Conservation (phyloP, 2,113 vertebrate species). For the Charadrius vociferus region DNA sequence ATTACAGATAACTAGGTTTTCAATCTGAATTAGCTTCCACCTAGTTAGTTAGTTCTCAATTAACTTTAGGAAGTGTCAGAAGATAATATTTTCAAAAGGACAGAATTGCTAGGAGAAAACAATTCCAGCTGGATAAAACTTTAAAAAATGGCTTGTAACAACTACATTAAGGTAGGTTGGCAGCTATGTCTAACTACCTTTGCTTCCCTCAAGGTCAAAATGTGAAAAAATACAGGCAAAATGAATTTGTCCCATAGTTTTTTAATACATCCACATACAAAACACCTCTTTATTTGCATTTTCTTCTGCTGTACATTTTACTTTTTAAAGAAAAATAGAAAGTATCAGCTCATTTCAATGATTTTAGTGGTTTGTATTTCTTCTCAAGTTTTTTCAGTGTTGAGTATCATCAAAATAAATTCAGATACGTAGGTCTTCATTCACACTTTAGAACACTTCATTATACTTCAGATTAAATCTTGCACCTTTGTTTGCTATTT, state of each 20-base stretch:
- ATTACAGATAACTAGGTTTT: not conserved
- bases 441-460: not conserved
- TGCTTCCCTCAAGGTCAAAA: not conserved
- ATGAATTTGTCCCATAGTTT: not conserved
- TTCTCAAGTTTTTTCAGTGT: not conserved
- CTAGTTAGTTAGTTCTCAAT: not conserved
- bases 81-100: not conserved
- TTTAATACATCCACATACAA: not conserved
- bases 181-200: not conserved
- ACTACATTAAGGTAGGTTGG: not conserved
- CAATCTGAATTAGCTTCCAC: not conserved
- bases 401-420: not conserved
- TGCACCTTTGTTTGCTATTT: not conserved
- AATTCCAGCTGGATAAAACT: not conserved
- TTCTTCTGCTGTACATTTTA: not conserved
- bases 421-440: not conserved
- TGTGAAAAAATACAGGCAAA: not conserved
- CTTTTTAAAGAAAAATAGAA: not conserved
- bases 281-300: not conserved
- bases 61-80: not conserved
- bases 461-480: not conserved
- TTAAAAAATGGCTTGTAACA: not conserved
- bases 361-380: not conserved
- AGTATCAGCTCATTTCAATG: not conserved
- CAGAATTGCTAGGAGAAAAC: fast-evolving